These are phyloP conservation scores for Indri indri DNA, from an alignment of 2,113 vertebrate genomes.

Conservation along the genomic window DNA sequence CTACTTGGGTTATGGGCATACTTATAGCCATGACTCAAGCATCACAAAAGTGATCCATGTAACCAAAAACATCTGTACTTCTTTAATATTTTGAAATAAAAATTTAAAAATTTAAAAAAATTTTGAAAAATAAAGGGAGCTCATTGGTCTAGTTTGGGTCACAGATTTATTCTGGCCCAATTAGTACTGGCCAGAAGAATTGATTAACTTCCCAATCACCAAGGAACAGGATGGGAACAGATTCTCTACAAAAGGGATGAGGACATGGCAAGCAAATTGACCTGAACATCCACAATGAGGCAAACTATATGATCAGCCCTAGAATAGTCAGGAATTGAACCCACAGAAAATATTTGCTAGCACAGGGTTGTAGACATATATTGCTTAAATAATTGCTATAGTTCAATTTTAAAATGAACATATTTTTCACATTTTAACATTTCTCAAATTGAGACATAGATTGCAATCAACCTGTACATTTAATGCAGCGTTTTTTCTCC, in stretches of 20 bases:
- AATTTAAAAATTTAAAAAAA: no score
- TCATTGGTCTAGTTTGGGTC: neutral
- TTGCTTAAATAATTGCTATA: neutral
- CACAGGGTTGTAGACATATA: neutral
- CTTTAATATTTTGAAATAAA: no score
- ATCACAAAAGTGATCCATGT: no score
- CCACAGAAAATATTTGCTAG: neutral
- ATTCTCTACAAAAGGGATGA: neutral
- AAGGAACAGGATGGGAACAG: neutral
- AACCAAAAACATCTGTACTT: no score
- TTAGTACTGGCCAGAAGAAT: neutral
- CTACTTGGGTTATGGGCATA: no score
- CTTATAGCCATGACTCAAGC: no score
- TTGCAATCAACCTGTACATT: constrained; percentile 29
- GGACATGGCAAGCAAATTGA: neutral
- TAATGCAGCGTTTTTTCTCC: constrained; percentile 28
- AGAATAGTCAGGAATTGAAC: neutral
- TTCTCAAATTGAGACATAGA: constrained; percentile 47
- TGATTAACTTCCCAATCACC: neutral
- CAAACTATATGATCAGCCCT: neutral
- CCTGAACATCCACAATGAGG: neutral
- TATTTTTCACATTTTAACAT: constrained; percentile 47
- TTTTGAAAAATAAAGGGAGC: neutral
- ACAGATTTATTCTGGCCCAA: neutral
- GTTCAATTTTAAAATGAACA: constrained; percentile 20